Percentiles rank a stretch among this genome's conserved stretches.
Evolutionary conservation across 1,140 invertebrate genomes (phyloP).

Genomic region (Trichoplusia ni): DNA sequence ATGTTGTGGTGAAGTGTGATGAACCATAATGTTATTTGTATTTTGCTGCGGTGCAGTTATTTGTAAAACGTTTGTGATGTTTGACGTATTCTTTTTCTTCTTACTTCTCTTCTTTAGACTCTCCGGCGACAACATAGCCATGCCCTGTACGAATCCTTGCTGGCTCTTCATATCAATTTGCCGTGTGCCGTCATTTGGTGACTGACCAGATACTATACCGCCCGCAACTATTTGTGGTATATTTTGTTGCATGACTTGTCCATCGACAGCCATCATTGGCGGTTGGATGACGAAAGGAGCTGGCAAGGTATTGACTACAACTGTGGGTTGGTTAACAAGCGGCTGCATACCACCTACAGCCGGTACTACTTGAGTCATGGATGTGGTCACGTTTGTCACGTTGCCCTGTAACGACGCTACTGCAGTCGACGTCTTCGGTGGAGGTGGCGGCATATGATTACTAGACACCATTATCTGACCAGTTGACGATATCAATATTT

Average conservation of each 20-base stretch:
- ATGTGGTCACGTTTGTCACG: conserved; percentile 87
- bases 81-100: conserved; percentile 87
- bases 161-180: conserved; percentile 75
- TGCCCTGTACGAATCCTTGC: conserved; percentile 80
- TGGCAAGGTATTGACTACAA: conserved; percentile 91
- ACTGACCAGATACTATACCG: conserved; percentile 84
- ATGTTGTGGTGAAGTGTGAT: conserved; percentile 78
- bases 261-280: conserved; percentile 86
- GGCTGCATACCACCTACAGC: conserved; percentile 66
- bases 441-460: conserved; percentile 85
- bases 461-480: conserved; percentile 88
- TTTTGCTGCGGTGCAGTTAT: conserved; percentile 84
- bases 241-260: conserved; percentile 86
- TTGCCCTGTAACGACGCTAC: conserved; percentile 86
- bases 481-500: conserved; percentile 88
- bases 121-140: conserved; percentile 86
- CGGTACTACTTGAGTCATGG: conserved; percentile 85
- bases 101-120: conserved; percentile 87
- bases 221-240: conserved; percentile 86
- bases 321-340: conserved; percentile 85
- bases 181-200: conserved; percentile 67
- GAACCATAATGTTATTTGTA: conserved; percentile 73
- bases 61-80: conserved; percentile 88
- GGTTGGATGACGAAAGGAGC: conserved; percentile 91
- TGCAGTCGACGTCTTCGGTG: conserved; percentile 83